Base-by-base conservation (phyloP, 1,140 invertebrate genomes). In the Pogonomyrmex californicus region DNA sequence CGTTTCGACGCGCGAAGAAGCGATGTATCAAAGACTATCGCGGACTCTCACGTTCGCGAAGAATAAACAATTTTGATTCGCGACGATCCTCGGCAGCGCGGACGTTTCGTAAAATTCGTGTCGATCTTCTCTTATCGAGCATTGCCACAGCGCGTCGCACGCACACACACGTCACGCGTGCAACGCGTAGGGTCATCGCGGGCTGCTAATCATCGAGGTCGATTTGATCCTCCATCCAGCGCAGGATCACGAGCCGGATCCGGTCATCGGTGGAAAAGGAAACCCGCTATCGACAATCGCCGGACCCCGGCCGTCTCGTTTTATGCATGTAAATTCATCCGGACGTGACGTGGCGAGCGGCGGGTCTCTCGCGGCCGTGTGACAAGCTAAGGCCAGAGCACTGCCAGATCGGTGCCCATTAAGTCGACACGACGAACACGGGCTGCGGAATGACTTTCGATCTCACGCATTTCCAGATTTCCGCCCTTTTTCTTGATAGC, bases 261-360 rank as follows among this genome's bases (percentile, higher is more conserved):
- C 60, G 82, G 56, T 78, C 73, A 56, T 77, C 73, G 90, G 89
- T 76, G 78, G 60, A 92, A 92, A 94, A 93, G 91, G 92, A 93
- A 90, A 94, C 92, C 91, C 93, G 91, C 89, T 94, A 92, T 93
- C 93, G 91, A 85, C 87, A 86, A 90, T 86, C 85, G 54, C 58
- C 41, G 56, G n/a, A 60, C 85, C 82, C 86, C 76, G 58, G 89
- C 87, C 92, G 90, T 92, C 90, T 94, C 92, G 92, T 93, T 95
- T 94, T 92, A 94, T 91, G 93, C 93, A 93, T 95, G 92, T 94
- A 94, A 94, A 95, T 94, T 95, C 93, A 93, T 94, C 93, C 95
- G 95, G 94, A 95, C 93, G 93, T 95, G 95, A 95, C 94, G 93
- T 91, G 88, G 90, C 89, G 49, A 51, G 71, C 33, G 76, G 91